phyloP scores from a whole-genome alignment of 2,113 vertebrate genomes.

The Oreochromis spilurus region DNA sequence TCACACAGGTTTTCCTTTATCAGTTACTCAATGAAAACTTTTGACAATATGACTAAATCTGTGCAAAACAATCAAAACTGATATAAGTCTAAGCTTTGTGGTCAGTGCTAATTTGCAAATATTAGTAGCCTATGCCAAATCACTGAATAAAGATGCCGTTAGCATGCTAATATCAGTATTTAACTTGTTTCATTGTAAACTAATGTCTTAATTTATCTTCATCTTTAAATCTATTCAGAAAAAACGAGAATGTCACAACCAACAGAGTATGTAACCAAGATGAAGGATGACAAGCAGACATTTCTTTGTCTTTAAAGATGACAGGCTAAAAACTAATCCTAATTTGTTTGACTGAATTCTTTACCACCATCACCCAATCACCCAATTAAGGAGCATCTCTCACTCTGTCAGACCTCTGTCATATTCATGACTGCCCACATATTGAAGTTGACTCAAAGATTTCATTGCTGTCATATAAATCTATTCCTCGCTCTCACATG shows the following conservation, averaged over 20 bases:
- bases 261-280: not conserved
- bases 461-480: not conserved
- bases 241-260: not conserved
- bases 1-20: not conserved
- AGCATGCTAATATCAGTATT: not conserved
- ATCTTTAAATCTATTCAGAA: not conserved
- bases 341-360: not conserved
- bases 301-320: not conserved
- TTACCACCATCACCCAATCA: not conserved
- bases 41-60: not conserved
- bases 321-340: not conserved
- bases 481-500: not conserved
- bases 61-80: not conserved
- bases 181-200: not conserved
- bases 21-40: not conserved
- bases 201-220: not conserved
- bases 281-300: not conserved
- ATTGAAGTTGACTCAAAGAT: not conserved
- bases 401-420: not conserved
- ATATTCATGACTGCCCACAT: not conserved
- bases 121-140: not conserved
- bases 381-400: not conserved
- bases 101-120: not conserved
- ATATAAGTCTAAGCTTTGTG: not conserved
- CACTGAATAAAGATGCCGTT: not conserved